Evolutionary conservation across 2,113 vertebrate genomes (phyloP), one percentile per base, ranked within the genome.

Genomic region (Blennius ocellaris): DNA sequence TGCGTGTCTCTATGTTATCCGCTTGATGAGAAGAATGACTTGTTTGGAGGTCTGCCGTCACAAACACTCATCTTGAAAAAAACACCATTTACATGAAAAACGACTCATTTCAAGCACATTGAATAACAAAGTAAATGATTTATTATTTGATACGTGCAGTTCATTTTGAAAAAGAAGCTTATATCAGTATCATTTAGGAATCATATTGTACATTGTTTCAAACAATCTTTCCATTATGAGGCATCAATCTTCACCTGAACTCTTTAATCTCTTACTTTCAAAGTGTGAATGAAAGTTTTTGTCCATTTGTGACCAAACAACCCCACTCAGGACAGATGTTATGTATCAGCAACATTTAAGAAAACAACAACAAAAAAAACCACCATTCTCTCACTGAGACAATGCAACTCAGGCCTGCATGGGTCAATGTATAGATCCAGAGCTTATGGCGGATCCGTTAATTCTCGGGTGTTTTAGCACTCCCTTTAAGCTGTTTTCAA

Each of bases 381-480:
- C 54, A 56, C 36, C 55, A 30, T 30, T 30, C 21, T 30, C 53
- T 54, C 10, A 55, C 47, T 44, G 49, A 38, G 64, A 67, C 37
- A 57, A 36, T 80, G 82, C 82, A 89, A 83, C 74, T 82, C 52
- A 54, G 81, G 71, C 71, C 74, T 38, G 47, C 37, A 54, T 5
- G 17, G 80, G 78, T 90, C 82, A 76, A 82, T 77, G 81, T 90
- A 87, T 86, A 52, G 87, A 91, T 89, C 52, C 50, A 39, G 37
- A 59, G 67, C 66, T 56, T 30, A 39, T 12, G 59, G 65, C 52
- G 73, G 49, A 85, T 80, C 69, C 61, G 69, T 77, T 69, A 69
- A 77, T 76, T 84, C 62, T 81, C 64, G 61, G 56, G 60, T 73
- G 67, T n/a, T 61, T 59, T 44, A 51, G 63, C 7, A 37, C 56